Conservation (phyloP, 2,888 invertebrate genomes). For the Embidobia sp. region DNA sequence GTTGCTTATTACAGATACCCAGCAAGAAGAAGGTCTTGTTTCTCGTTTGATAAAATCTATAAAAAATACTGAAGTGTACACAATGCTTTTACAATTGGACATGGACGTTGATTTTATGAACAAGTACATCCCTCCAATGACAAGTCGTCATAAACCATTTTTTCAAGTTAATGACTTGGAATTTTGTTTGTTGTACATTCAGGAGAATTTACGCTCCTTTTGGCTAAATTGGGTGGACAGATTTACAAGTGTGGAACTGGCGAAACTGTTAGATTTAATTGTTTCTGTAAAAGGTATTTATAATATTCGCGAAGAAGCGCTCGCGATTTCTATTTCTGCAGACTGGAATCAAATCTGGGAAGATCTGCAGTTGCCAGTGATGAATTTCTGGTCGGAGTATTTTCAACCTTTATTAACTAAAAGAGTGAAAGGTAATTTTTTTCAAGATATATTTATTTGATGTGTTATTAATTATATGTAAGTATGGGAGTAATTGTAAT, state of each 20-base stretch:
- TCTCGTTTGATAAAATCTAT: conserved; percentile 74
- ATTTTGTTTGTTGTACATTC: conserved; percentile 77
- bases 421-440: conserved; percentile 83
- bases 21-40: conserved; percentile 72
- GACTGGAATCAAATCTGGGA: conserved; percentile 86
- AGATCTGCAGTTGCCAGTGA: conserved; percentile 83
- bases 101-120: conserved; percentile 83
- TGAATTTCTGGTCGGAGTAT: conserved; percentile 88
- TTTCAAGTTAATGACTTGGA: conserved; percentile 70
- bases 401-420: conserved; percentile 89
- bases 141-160: conserved; percentile 76
- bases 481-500: too few relatives aligned
- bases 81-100: conserved; percentile 84
- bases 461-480: too few relatives aligned
- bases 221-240: conserved; percentile 86
- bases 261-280: conserved; percentile 85
- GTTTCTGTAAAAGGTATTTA: conserved; percentile 88
- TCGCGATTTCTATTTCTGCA: conserved; percentile 84
- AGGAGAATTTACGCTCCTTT: conserved; percentile 80
- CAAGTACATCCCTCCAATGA: conserved; percentile 84
- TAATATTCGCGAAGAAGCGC: conserved; percentile 87
- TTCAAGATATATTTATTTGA: not conserved
- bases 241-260: conserved; percentile 83
- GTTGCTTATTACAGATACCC: too few relatives aligned
- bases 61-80: conserved; percentile 82